phyloP scores from a whole-genome alignment of 2,797 vertebrate genomes.

The Okamejei kenojei region DNA sequence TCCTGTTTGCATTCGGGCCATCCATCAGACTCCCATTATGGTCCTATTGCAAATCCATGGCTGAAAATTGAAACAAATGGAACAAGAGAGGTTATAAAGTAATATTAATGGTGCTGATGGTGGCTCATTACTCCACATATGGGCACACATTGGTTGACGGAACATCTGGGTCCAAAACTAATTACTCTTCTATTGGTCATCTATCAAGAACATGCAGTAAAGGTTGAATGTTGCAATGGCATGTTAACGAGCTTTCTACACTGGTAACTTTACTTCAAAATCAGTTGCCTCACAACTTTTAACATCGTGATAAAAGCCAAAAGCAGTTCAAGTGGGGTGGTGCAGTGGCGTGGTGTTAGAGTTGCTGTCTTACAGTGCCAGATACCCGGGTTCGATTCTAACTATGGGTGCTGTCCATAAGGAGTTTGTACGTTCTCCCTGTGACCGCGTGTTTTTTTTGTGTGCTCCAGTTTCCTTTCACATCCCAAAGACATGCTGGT shows the following conservation, averaged over 20 bases:
- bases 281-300: background rate
- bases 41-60: too few species aligned
- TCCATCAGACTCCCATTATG: too few species aligned
- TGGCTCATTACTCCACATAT: background rate
- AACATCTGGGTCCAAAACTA: background rate
- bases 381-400: too few species aligned
- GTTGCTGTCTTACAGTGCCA: too few species aligned
- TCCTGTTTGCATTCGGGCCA: background rate
- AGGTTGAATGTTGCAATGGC: background rate
- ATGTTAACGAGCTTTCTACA: background rate
- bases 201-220: background rate
- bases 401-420: too few species aligned
- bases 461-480: too few species aligned
- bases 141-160: background rate
- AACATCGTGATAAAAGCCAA: background rate
- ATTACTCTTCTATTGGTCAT: background rate
- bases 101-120: background rate
- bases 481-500: too few species aligned
- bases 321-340: background rate
- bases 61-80: too few species aligned
- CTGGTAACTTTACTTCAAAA: background rate
- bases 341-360: too few species aligned
- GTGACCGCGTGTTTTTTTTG: too few species aligned
- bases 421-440: too few species aligned
- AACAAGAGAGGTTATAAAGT: too few species aligned